Percentiles rank a stretch among this genome's conserved stretches.
Evolutionary conservation across 2,797 vertebrate genomes (phyloP).

Genomic region (Pangasius sanitwongsei): DNA sequence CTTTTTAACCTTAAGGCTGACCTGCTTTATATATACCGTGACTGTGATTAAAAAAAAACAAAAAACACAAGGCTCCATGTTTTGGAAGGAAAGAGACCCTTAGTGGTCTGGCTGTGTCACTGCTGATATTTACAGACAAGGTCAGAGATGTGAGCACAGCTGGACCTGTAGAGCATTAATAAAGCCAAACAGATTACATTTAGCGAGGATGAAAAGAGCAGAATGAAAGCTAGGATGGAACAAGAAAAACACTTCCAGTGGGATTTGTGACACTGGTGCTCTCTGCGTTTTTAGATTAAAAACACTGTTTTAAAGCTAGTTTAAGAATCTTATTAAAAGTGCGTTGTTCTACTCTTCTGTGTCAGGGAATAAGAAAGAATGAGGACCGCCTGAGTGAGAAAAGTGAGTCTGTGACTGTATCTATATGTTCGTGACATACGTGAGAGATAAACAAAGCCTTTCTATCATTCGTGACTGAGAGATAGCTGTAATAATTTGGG

Average conservation of each 20-base stretch:
- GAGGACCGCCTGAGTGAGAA: background rate
- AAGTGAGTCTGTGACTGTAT: background rate
- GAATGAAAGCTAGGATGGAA: conserved; percentile 11
- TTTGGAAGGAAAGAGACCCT: conserved; percentile 6
- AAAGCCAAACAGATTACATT: conserved; percentile 35
- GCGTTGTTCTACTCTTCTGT: background rate
- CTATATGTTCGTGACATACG: background rate
- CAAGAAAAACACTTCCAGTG: background rate
- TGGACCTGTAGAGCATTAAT: conserved; percentile 20
- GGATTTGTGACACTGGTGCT: conserved; percentile 2
- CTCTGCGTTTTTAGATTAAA: background rate
- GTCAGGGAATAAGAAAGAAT: background rate
- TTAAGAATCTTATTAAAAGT: background rate
- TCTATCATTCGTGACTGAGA: conserved; percentile 72
- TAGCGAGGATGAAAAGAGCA: conserved; percentile 10
- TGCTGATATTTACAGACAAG: conserved; percentile 59
- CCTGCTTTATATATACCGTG: background rate
- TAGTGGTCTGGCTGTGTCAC: conserved; percentile 52
- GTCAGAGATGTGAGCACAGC: conserved; percentile 36
- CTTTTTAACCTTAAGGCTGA: background rate
- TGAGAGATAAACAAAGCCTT: conserved; percentile 1
- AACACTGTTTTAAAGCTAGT: background rate
- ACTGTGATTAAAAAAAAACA: background rate
- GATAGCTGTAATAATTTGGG: conserved; percentile 79
- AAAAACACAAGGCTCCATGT: background rate